Base-by-base conservation (phyloP, 2,797 vertebrate genomes). In the Ptychobarbus kaznakovi region DNA sequence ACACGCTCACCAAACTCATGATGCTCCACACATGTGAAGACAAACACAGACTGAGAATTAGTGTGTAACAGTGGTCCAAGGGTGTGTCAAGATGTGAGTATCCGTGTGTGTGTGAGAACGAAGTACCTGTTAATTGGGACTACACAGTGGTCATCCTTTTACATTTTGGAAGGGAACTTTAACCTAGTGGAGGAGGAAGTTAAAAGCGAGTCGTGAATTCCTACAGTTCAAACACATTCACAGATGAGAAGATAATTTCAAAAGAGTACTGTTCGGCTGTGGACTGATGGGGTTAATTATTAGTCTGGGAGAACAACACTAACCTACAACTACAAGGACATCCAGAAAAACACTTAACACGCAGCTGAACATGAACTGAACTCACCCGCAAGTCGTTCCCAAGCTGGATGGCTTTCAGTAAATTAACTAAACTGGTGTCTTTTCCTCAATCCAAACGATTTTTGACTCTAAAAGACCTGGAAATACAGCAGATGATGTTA, bases 1-100 rank as follows among this genome's bases (percentile, higher is more conserved):
- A 90, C 76, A 75, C 22, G 0, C 88, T 80, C 88, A 86, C 88
- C 32, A 22, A 84, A 46, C 35, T 86, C 92, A 93, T 91, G 81
- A 84, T 89, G 81, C 88, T 42, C 6, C 42, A 2, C 16, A 4
- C 53, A 78, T 78, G 53, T 11, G 40, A 44, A 84, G 16, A 85
- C 63, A 74, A 72, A 77, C 69, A 81, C n/a, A 74, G 42, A 42
- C 68, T 73, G 38, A 40, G 65, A 66, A 51, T 3, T 25, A 53
- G 3, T 38, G 18, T 11, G 12, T 25, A 22, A 68, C 6, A 40
- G 35, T 69, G 18, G 32, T 35, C 2, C n/a, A 10, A 86, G 72
- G 53, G 46, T 68, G 70, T 32, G 70, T 65, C 56, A 35, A 61
- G 32, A 75, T 20, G 44, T 40, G 72, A 35, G 72, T 35, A 25